A percentile compares a stretch with the other conserved stretches of the same genome.
phyloP scores from a whole-genome alignment of 2,797 vertebrate species.

The Atherinosoma microstoma region DNA sequence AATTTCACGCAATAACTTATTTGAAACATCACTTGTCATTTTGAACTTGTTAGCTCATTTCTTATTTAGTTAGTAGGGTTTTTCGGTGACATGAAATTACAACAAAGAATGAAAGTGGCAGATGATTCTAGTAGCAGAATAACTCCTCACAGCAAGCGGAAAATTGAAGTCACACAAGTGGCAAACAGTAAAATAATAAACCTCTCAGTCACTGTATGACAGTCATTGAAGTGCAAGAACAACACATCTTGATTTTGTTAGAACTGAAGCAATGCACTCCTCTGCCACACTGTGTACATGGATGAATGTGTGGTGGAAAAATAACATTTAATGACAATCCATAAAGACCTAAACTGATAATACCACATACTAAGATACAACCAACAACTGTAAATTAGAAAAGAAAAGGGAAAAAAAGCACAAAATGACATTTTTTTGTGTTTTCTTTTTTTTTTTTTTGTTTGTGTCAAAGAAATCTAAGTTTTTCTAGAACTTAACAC shows the following conservation, averaged over 20 bases:
- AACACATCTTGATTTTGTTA: slow-evolving; percentile 51
- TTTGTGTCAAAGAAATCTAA: slow-evolving; percentile 59
- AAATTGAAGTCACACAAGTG: slow-evolving; percentile 57
- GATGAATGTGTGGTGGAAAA: slow-evolving; percentile 44
- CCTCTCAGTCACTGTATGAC: slow-evolving; percentile 63
- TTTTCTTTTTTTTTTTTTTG: background rate
- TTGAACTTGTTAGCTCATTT: slow-evolving; percentile 55
- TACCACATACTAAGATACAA: slow-evolving; percentile 66
- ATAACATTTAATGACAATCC: slow-evolving; percentile 70
- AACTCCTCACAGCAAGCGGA: slow-evolving; percentile 39
- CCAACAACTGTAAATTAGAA: slow-evolving; percentile 49
- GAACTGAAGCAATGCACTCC: slow-evolving; percentile 57
- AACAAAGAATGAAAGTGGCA: slow-evolving; percentile 48
- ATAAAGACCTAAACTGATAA: slow-evolving; percentile 62
- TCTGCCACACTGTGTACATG: slow-evolving; percentile 60
- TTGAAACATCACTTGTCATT: slow-evolving; percentile 56
- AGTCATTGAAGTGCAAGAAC: slow-evolving; percentile 64
- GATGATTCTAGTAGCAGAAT: slow-evolving; percentile 44
- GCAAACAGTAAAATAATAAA: slow-evolving; percentile 60
- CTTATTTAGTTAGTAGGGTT: slow-evolving; percentile 43
- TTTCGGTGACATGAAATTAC: slow-evolving; percentile 48
- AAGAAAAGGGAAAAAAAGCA: slow-evolving; percentile 25
- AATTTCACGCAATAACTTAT: slow-evolving; percentile 57
- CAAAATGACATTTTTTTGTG: slow-evolving; percentile 51
- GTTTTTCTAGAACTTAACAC: slow-evolving; percentile 32